Conservation (phyloP, 2,113 vertebrate species). For the Trachemys scripta region DNA sequence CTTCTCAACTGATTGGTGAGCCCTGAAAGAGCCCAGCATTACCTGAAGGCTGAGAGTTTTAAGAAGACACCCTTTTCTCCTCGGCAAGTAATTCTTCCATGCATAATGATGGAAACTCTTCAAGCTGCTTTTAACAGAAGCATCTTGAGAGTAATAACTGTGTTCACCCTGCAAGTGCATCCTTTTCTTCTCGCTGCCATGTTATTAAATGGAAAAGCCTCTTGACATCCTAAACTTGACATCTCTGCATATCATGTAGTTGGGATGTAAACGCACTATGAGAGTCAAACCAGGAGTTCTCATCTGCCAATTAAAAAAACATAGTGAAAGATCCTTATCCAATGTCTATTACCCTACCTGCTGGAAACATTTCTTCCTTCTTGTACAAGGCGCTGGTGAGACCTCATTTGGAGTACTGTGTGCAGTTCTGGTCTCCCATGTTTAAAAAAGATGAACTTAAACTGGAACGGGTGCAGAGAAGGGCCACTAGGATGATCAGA, state of each 20-base stretch:
- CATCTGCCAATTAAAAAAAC: slow-evolving; percentile 18
- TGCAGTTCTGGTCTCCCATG: no score
- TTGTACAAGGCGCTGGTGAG: no score
- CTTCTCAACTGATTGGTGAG: background rate
- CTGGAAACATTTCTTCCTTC: background rate
- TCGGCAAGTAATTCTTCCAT: background rate
- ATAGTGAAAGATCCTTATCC: background rate
- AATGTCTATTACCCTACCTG: background rate
- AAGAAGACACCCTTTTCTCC: slow-evolving; percentile 4
- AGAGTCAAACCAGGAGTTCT: slow-evolving; percentile 14
- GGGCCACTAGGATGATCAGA: no score
- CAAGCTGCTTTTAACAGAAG: slow-evolving; percentile 35
- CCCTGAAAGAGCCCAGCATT: background rate
- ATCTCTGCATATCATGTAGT: background rate
- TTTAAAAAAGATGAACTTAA: no score
- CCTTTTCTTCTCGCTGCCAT: slow-evolving; percentile 21
- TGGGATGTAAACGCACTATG: background rate
- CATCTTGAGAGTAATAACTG: slow-evolving; percentile 23
- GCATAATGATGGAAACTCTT: background rate
- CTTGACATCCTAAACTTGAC: background rate
- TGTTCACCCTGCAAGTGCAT: slow-evolving; percentile 29
- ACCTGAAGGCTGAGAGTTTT: background rate
- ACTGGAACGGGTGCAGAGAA: no score
- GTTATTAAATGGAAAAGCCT: slow-evolving; percentile 1
- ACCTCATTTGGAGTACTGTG: no score